These are phyloP conservation scores for Rhopilema esculentum DNA, from an alignment of 30 jellyfish, hydroid and myxozoan species.

Conservation along the genomic window DNA sequence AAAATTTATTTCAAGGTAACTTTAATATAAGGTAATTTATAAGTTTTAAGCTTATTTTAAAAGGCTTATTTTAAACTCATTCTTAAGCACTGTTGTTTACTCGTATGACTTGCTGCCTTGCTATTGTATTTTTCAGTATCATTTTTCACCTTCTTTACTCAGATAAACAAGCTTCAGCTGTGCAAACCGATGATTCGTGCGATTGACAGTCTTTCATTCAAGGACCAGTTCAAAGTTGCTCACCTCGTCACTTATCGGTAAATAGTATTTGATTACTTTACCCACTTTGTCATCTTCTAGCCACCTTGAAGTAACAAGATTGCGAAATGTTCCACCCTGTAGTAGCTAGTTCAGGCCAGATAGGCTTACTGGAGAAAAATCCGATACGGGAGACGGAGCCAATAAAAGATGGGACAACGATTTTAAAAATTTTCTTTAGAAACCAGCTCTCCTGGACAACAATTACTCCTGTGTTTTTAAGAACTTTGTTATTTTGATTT, in stretches of 20 bases:
- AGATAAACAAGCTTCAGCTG: conserved; percentile 90
- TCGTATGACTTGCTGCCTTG: not conserved
- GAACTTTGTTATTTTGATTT: too few species aligned
- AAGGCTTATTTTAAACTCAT: too few species aligned
- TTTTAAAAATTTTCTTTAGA: too few species aligned
- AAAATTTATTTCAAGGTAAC: conserved; percentile 85
- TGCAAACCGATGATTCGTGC: conserved; percentile 98
- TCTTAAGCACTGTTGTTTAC: not conserved
- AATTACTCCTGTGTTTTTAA: too few species aligned
- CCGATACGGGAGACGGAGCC: too few species aligned
- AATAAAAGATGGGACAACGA: too few species aligned
- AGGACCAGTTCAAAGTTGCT: conserved; percentile 86
- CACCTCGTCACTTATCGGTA: conserved; percentile 93
- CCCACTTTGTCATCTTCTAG: not conserved
- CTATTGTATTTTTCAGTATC: not conserved
- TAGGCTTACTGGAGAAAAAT: too few species aligned
- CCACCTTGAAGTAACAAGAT: too few species aligned
- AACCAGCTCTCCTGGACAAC: too few species aligned
- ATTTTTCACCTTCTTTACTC: not conserved
- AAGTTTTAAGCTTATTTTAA: not conserved
- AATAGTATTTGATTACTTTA: not conserved
- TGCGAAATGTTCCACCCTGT: too few species aligned
- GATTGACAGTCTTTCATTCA: conserved; percentile 85
- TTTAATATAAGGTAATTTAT: not conserved
- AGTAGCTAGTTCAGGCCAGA: too few species aligned